Base-by-base conservation (phyloP, 23 tunicate genomes). In the Ascidia mentula region DNA sequence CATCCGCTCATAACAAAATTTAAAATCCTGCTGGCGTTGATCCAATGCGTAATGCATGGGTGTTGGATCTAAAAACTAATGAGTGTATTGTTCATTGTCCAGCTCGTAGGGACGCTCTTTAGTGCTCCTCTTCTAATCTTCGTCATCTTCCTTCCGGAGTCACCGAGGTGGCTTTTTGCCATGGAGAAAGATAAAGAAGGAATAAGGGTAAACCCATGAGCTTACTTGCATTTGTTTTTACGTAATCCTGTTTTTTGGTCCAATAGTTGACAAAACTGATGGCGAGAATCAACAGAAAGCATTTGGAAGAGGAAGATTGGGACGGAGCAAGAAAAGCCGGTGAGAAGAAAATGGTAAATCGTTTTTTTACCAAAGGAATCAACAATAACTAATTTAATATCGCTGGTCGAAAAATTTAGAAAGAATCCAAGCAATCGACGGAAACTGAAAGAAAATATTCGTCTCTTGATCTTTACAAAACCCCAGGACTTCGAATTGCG, bases 271-370 rank as follows among this genome's bases (percentile, higher is more conserved):
- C 71, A n/a, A 61, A 45, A 20, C 45, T 24, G 7, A 69, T 79
- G 84, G 89, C 78, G 26, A 72, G 70, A 46, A 40, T 72, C 17
- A 85, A 85, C 81, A 40, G 72, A 40, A 71, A 31, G 6, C 59
- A 74, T 9, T 74, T 83, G 73, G 75, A 80, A 1, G 80, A 74
- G 37, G 84, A 85, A 31, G 73, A 35, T 34, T 85, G 89, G 89
- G 46, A 42, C 38, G 84, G 72, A 32, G 89, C 84, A 31, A 79
- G 40, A 31, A 59, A 61, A 38, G 61, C 77, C 1, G 82, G 88
- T 0, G 59, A 76, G 35, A 61, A 69, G 34, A 69, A 73, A 38
- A 0, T 30, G 78, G 53, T 71, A 17, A n/a, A n/a, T n/a, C n/a
- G n/a, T n/a, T n/a, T n/a, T n/a, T n/a, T n/a, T n/a, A n/a, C n/a